Percentiles rank a stretch among this genome's conserved stretches.
Conservation (phyloP, 1,140 invertebrate genomes). For the Drosophila pachea region DNA sequence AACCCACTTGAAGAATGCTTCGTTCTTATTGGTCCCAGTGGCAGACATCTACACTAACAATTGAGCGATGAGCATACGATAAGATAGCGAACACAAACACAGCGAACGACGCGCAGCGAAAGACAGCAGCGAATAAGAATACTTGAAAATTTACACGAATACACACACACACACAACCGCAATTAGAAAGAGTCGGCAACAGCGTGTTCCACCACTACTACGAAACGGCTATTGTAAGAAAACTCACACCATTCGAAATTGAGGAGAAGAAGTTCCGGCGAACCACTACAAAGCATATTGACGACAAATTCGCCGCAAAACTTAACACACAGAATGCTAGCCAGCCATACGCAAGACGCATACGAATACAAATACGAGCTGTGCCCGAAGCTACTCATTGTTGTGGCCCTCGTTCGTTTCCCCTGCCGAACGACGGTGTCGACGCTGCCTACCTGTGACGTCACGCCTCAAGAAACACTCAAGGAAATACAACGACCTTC, state of each 20-base stretch:
- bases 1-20: conserved; percentile 26
- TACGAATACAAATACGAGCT: conserved; percentile 27
- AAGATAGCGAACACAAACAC: conserved; percentile 43
- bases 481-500: conserved; percentile 73
- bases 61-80: conserved; percentile 41
- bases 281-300: conserved; percentile 53
- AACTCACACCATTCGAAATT: conserved; percentile 57
- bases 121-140: conserved; percentile 62
- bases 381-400: conserved; percentile 31
- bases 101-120: conserved; percentile 22
- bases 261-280: conserved; percentile 43
- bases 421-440: conserved; percentile 50
- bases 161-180: conserved; percentile 9
- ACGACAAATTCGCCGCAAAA: conserved; percentile 64
- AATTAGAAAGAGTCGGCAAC: conserved; percentile 39
- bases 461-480: conserved; percentile 61
- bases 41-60: conserved; percentile 28
- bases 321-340: not conserved
- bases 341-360: not conserved
- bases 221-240: conserved; percentile 46
- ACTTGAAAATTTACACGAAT: conserved; percentile 29
- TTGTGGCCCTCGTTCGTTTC: conserved; percentile 38
- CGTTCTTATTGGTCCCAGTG: conserved; percentile 56
- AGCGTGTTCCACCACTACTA: conserved; percentile 33
- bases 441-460: conserved; percentile 40